Conservation (phyloP, 2,797 vertebrate species). For the Cirrhinus mrigala region DNA sequence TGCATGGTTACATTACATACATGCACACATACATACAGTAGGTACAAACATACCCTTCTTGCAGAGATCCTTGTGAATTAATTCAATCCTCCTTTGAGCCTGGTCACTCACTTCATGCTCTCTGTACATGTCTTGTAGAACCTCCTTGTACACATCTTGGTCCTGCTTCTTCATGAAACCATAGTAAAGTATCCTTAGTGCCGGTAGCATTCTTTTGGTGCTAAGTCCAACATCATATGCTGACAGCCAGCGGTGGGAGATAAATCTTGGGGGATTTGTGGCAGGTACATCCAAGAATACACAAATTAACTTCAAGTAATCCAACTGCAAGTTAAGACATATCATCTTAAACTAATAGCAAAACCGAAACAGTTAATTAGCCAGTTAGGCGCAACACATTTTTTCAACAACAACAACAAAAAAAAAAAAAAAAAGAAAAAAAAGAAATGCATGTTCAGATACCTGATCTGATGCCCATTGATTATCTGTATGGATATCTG, state of each 20-base stretch:
- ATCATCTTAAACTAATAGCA: background rate
- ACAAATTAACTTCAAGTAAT: slow-evolving; percentile 15
- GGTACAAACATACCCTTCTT: too few relatives aligned
- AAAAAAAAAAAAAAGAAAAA: too few relatives aligned
- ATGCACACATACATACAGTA: too few relatives aligned
- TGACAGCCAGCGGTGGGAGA: slow-evolving; percentile 41
- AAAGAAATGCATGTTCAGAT: slow-evolving; percentile 3
- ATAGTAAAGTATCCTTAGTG: slow-evolving; percentile 36
- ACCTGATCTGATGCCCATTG: slow-evolving; percentile 43
- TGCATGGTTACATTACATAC: too few relatives aligned
- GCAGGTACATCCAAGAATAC: slow-evolving; percentile 45
- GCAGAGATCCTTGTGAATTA: too few relatives aligned
- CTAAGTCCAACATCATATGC: slow-evolving; percentile 42
- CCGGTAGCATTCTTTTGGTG: slow-evolving; percentile 36
- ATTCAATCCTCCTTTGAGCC: too few relatives aligned
- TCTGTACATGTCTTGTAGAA: slow-evolving; percentile 10
- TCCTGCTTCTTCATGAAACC: slow-evolving; percentile 38
- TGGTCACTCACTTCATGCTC: background rate
- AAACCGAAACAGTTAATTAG: background rate
- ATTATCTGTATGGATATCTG: slow-evolving; percentile 28
- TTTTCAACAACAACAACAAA: too few relatives aligned
- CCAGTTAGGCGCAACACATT: background rate
- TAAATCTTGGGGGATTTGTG: slow-evolving; percentile 37
- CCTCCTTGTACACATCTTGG: slow-evolving; percentile 32
- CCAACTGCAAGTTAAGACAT: slow-evolving; percentile 24